These are phyloP conservation scores for Apteryx mantelli DNA, from an alignment of 2,113 vertebrate genomes.

Conservation along the genomic window DNA sequence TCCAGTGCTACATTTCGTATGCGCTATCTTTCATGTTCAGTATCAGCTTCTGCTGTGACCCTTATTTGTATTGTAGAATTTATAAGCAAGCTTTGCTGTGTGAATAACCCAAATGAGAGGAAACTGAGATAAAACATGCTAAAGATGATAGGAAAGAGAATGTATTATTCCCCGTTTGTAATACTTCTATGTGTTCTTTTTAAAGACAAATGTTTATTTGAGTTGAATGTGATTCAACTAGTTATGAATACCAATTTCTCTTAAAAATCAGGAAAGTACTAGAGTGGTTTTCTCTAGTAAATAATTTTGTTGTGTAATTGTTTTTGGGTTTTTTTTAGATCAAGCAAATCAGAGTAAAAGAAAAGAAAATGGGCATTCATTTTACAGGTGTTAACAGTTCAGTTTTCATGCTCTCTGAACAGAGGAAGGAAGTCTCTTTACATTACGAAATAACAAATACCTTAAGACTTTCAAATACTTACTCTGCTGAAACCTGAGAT, in stretches of 20 bases:
- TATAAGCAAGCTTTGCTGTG: background rate
- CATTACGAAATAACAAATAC: background rate
- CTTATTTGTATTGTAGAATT: background rate
- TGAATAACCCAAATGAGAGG: slow-evolving; percentile 9
- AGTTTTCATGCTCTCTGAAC: background rate
- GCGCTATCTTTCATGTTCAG: background rate
- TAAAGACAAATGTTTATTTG: background rate
- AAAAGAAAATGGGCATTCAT: background rate
- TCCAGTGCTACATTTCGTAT: background rate
- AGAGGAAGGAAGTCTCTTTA: background rate
- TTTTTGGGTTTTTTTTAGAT: background rate
- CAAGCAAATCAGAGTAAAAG: background rate
- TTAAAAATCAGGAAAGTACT: background rate
- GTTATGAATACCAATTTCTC: background rate
- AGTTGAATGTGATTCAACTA: background rate
- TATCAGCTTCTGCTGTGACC: background rate
- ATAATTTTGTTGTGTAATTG: background rate
- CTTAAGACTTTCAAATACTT: background rate
- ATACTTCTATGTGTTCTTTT: background rate
- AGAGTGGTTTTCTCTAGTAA: background rate
- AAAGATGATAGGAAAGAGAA: background rate
- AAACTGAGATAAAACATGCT: background rate
- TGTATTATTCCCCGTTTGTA: background rate
- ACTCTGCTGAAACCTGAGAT: background rate
- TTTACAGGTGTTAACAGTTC: background rate